A percentile compares a stretch with the other conserved stretches of the same genome.
These are phyloP conservation scores for Actinia equina DNA, from an alignment of 64 coral and sea anemone genomes.

Conservation along the genomic window DNA sequence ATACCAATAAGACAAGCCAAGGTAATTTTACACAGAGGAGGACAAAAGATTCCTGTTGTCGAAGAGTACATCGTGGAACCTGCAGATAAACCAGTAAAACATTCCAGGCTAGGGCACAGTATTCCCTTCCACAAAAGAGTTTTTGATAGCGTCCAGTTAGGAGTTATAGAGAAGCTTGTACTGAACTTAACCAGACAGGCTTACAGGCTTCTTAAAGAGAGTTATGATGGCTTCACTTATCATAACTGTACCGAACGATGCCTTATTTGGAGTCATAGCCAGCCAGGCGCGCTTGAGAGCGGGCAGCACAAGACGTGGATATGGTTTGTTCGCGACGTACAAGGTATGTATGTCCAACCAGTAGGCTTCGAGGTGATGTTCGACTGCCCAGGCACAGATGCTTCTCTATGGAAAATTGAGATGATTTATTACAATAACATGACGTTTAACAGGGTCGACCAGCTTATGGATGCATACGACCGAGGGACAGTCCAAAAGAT, in stretches of 20 bases:
- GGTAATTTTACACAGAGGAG: conserved; percentile 57
- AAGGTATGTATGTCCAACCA: conserved; percentile 38
- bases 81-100: conserved; percentile 10
- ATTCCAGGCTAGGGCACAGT: background rate
- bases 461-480: conserved; percentile 36
- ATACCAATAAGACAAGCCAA: conserved; percentile 49
- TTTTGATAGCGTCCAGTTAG: background rate
- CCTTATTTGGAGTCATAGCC: background rate
- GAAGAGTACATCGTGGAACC: conserved; percentile 62
- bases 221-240: conserved; percentile 64
- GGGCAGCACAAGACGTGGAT: conserved; percentile 31
- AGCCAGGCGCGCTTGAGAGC: conserved; percentile 4
- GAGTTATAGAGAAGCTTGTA: background rate
- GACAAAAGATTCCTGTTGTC: conserved; percentile 13
- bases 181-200: conserved; percentile 1
- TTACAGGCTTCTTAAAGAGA: conserved; percentile 46
- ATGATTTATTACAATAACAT: conserved; percentile 51
- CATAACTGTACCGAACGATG: conserved; percentile 42
- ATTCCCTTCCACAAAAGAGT: conserved; percentile 38
- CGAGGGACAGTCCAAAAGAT: conserved; percentile 42
- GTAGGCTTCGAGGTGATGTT: conserved; percentile 34
- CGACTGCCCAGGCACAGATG: conserved; percentile 7
- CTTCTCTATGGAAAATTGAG: conserved; percentile 11
- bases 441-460: conserved; percentile 27
- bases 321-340: conserved; percentile 33